phyloP scores from a whole-genome alignment of 2,113 vertebrate genomes.

The Pyrgilauda ruficollis region DNA sequence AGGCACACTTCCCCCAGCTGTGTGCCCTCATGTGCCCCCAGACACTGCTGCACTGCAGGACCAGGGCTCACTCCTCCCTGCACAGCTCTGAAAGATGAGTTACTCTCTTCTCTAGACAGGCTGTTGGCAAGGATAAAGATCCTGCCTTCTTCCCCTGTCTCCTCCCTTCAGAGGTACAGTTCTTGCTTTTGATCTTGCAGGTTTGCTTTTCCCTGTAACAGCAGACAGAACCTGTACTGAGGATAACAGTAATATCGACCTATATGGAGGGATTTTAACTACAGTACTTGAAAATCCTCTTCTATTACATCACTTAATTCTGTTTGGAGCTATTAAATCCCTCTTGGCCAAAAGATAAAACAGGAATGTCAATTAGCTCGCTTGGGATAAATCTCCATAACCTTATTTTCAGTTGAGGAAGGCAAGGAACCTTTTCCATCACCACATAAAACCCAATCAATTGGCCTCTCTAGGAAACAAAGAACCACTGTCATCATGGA shows the following conservation, averaged over 20 bases:
- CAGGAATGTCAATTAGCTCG: background rate
- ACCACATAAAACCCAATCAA: background rate
- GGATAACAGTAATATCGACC: background rate
- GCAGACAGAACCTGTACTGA: background rate
- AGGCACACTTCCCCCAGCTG: background rate
- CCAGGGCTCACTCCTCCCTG: background rate
- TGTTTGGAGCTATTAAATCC: background rate
- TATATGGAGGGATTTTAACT: background rate
- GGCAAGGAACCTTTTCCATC: background rate
- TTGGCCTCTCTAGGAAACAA: background rate
- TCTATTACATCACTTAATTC: background rate
- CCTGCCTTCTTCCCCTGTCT: background rate
- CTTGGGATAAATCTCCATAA: background rate
- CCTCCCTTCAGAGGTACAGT: background rate
- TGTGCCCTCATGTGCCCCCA: background rate
- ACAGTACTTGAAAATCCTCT: constrained; percentile 18
- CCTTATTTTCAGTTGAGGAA: background rate
- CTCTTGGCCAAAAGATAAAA: background rate
- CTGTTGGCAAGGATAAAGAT: background rate
- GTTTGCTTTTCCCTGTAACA: background rate
- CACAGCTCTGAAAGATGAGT: background rate
- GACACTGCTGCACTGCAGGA: fast-evolving
- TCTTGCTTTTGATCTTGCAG: background rate
- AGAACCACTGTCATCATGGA: background rate
- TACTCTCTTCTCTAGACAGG: background rate